Evolutionary conservation across 2,797 vertebrate genomes (phyloP), one percentile per base, ranked within the genome.

Genomic region (Danio kyathit): DNA sequence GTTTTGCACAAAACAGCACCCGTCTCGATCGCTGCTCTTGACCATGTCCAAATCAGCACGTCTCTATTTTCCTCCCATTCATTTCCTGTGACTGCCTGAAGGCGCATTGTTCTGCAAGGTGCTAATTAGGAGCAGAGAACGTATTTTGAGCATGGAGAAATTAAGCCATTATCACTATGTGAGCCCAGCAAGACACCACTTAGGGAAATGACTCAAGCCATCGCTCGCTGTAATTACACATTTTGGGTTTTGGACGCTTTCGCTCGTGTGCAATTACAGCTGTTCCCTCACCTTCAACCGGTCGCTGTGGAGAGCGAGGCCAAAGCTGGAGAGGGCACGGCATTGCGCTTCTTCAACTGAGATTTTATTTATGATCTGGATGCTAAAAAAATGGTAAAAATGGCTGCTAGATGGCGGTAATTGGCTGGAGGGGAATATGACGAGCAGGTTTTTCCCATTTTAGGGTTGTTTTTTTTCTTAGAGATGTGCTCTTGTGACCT

Each of bases 151-250:
- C 67, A 54, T 65, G 56, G 72, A 77, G 71, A 88, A 83, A 72
- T 69, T 49, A 83, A 81, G 83, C 86, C 76, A 84, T 87, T 86
- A 86, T 83, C 83, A 60, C 84, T 46, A 79, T 44, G 21, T 40
- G 17, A 76, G 51, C 86, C 74, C 85, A 72, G 86, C 84, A 82
- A 81, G 85, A 71, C 82, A 74, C 79, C 84, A 84, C 82, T 87
- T 83, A 85, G 82, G 81, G 78, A 83, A 81, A 78, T 82, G 78
- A 83, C 70, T 74, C 19, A 74, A 74, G 63, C 74, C 80, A 74
- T 76, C 2, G 73, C 82, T 66, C 43, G 57, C 82, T 79, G 57
- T 81, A 85, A 87, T 86, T 78, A 80, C 74, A 76, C 66, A 69
- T 79, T 80, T 81, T 75, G 69, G 65, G 44, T 75, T 80, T 71